Conservation (phyloP, 2,888 invertebrate genomes). For the Tolmerus cingulatus region DNA sequence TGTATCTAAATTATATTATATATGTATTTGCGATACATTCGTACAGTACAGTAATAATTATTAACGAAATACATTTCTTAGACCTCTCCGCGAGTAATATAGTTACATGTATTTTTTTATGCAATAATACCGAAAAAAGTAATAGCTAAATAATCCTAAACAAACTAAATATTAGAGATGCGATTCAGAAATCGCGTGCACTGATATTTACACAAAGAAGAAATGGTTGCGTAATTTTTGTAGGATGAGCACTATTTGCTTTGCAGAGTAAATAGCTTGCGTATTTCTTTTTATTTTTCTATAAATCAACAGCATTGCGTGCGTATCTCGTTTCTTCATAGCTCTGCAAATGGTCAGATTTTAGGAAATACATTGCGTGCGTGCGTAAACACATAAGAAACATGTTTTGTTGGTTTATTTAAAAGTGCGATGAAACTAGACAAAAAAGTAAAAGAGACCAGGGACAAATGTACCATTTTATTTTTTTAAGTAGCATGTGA, state of each 20-base stretch:
- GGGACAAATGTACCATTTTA: background rate
- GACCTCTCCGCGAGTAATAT: no score
- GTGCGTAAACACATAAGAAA: background rate
- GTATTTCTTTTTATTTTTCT: background rate
- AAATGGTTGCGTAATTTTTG: background rate
- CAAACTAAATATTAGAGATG: background rate
- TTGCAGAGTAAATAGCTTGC: background rate
- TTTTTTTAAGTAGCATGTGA: background rate
- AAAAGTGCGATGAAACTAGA: background rate
- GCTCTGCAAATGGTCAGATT: background rate
- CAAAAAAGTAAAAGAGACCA: background rate
- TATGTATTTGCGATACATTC: no score
- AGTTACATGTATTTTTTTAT: no score
- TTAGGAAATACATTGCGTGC: background rate
- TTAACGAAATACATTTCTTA: no score
- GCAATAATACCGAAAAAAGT: background rate
- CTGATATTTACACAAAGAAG: background rate
- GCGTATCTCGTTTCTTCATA: background rate
- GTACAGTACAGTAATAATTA: no score
- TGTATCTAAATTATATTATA: no score
- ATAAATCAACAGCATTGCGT: background rate
- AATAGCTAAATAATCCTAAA: background rate
- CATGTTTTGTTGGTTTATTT: background rate
- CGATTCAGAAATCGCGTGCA: background rate
- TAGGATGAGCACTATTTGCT: background rate